Percentiles rank a stretch among this genome's conserved stretches.
phyloP scores from a whole-genome alignment of 2,113 vertebrate species.

The Ciconia stormi region DNA sequence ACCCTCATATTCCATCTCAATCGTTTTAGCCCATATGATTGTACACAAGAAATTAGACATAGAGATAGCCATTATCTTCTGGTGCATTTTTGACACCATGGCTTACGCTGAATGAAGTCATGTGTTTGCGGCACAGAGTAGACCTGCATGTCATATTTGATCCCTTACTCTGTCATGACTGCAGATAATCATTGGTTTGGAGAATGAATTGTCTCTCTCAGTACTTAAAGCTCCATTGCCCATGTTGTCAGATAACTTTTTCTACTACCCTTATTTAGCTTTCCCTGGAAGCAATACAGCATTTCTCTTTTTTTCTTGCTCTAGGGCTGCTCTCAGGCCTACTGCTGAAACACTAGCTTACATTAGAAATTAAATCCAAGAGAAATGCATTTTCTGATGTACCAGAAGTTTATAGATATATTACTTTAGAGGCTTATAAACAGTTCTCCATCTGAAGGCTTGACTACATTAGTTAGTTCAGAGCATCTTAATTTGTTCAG shows the following conservation, averaged over 20 bases:
- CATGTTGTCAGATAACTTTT: background rate
- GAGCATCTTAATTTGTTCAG: background rate
- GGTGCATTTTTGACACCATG: background rate
- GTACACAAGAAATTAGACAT: background rate
- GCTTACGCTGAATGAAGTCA: background rate
- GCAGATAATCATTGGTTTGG: background rate
- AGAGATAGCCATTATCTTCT: background rate
- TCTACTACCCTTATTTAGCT: background rate
- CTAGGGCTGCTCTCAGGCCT: background rate
- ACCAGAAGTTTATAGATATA: background rate
- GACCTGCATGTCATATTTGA: background rate
- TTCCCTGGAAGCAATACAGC: background rate
- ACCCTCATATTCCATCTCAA: background rate
- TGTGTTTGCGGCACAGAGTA: background rate
- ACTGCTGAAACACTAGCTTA: background rate
- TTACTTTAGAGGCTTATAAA: background rate
- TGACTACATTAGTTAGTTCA: background rate
- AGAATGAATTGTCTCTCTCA: background rate
- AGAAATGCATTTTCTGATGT: background rate
- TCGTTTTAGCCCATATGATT: background rate
- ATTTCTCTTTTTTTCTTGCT: background rate
- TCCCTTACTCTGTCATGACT: background rate
- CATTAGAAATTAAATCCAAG: background rate
- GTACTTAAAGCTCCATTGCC: background rate
- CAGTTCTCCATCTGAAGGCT: background rate